Evolutionary conservation across 2,888 invertebrate species (phyloP).

Genomic region (Pilophorus perplexus): DNA sequence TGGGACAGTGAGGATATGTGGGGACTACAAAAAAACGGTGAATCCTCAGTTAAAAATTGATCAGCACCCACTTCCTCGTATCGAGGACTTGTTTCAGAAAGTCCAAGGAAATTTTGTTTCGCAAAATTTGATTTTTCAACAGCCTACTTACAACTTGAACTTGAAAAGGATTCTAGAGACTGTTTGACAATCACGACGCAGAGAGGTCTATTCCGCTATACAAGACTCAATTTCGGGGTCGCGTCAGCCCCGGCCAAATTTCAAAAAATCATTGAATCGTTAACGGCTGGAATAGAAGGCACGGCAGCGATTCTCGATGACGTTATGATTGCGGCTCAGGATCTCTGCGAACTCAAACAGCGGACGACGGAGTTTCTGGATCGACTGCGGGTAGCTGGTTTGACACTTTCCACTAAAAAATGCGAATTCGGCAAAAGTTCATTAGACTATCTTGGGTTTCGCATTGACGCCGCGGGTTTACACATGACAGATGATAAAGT

Average conservation of each 20-base stretch:
- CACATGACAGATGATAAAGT: constrained; percentile 4
- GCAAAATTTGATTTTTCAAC: constrained; percentile 2
- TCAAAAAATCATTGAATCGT: constrained; percentile 49
- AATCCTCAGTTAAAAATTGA: constrained; percentile 2
- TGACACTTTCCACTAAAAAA: not conserved
- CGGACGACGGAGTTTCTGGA: not conserved
- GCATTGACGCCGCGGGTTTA: not conserved
- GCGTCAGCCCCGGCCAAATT: constrained; percentile 48
- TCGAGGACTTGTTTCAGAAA: not conserved
- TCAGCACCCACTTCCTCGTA: constrained; percentile 1
- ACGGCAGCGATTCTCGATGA: constrained; percentile 5
- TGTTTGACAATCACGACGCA: constrained; percentile 51
- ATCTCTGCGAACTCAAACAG: not conserved
- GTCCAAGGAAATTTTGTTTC: not conserved
- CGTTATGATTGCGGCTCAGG: not conserved
- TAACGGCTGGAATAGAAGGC: constrained; percentile 49
- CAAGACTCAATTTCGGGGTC: constrained; percentile 49
- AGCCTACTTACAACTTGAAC: constrained; percentile 11
- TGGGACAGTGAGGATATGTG: not conserved
- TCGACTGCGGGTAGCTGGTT: not conserved
- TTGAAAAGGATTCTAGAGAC: constrained; percentile 50
- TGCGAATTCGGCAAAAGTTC: not conserved
- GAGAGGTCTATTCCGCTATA: constrained; percentile 50
- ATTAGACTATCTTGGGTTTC: not conserved
- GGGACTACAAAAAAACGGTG: not conserved